Base-by-base conservation (phyloP, 2,113 vertebrate genomes). In the Vidua chalybeata region DNA sequence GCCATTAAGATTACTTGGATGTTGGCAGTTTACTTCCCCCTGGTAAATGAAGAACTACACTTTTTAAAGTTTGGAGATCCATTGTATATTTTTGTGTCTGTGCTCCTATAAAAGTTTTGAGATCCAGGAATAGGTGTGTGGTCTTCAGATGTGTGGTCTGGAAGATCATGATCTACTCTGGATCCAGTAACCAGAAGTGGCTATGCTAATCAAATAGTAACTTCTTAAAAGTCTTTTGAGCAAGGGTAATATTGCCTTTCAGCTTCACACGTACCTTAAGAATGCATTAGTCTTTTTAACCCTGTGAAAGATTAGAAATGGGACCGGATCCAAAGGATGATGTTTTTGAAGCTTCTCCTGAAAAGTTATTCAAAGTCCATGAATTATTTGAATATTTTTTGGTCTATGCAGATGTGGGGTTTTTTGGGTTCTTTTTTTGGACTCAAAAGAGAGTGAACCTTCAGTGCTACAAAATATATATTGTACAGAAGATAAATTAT, bases 21-120 rank as follows among this genome's bases (percentile, higher is more conserved):
- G 23, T 27, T 3, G 1, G 12, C 45, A 61, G 13, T 52, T 83
- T 76, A 73, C 21, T 41, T 86, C 24, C 16, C 46, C 33, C 37
- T 22, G 13, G 18, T 52, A 61, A 87, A 58, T 0, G 0, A 30
- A 41, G 22, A 27, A 23, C 27, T 69, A 18, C 1, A 1, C 7
- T 23, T 35, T 69, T 84, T 52, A 0, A 59, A 39, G 4, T 73
- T 52, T 73, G 45, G 43, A 39, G 10, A 61, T 55, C 11, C 8
- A 8, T 39, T 52, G 5, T 14, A 4, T 35, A 46, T 75, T 48
- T 24, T 62, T 21, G 13, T 43, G 14, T n/a, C 35, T 26, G 45
- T 68, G 15, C 22, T 88, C 14, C 39, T 54, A 2, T 17, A 14
- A 17, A 69, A n/a, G 15, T n/a, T 3, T 23, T 31, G n/a, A 72